phyloP scores from a whole-genome alignment of 2,797 vertebrate species.

The Parotocinclus haroldoi region DNA sequence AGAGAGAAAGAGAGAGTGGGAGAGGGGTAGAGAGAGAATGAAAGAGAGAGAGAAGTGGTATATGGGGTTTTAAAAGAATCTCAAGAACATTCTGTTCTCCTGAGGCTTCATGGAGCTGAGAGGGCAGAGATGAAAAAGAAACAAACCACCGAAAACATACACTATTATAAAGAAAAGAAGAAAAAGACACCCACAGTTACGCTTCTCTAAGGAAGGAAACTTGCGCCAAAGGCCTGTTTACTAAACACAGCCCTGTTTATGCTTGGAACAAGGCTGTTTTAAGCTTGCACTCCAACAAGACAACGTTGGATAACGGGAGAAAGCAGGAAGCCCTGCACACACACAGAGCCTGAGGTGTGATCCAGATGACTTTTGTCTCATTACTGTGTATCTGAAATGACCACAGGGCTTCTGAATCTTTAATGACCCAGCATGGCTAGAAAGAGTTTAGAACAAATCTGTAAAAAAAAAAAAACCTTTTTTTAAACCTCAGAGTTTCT shows the following conservation, averaged over 20 bases:
- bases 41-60: conserved; percentile 22
- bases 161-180: too few relatives aligned
- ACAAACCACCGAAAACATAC: not conserved
- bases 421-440: not conserved
- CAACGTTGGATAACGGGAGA: not conserved
- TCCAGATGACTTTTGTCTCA: not conserved
- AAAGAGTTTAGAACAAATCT: not conserved
- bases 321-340: not conserved
- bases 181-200: conserved; percentile 2
- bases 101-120: conserved; percentile 11
- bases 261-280: not conserved
- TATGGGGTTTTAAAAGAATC: conserved; percentile 36
- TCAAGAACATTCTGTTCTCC: conserved; percentile 48
- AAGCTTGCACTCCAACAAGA: not conserved
- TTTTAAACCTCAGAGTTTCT: too few relatives aligned
- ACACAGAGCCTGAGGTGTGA: not conserved
- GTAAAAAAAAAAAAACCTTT: not conserved
- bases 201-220: conserved; percentile 1
- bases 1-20: not conserved
- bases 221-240: conserved; percentile 53
- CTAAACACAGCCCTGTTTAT: conserved; percentile 57
- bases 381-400: not conserved
- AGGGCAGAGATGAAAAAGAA: conserved; percentile 36
- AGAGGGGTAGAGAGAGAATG: conserved; percentile 8
- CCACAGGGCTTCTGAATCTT: not conserved